phyloP scores from a whole-genome alignment of 2,888 invertebrate species.

The Lycia hirtaria region DNA sequence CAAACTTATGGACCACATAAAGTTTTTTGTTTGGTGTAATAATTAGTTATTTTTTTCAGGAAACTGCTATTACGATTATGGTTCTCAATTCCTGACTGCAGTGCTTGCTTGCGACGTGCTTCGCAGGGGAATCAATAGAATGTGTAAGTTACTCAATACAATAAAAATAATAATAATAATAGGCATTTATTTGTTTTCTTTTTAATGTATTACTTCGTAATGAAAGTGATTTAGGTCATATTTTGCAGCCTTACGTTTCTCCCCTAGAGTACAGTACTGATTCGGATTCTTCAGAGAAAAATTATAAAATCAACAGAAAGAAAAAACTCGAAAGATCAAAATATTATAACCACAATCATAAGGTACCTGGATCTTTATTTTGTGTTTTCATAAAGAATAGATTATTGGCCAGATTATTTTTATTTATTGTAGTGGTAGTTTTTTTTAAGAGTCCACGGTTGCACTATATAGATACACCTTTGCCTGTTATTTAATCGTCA shows the following conservation, averaged over 20 bases:
- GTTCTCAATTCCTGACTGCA: constrained; percentile 73
- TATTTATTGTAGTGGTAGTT: too few species aligned
- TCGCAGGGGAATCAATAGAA: constrained; percentile 65
- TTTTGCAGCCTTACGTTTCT: constrained; percentile 81
- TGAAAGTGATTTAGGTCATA: constrained; percentile 69
- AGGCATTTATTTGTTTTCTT: not conserved
- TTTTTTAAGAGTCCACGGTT: too few species aligned
- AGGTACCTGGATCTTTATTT: constrained; percentile 38
- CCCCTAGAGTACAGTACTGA: constrained; percentile 73
- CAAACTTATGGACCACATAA: too few species aligned
- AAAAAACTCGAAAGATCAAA: constrained; percentile 48
- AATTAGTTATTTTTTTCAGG: constrained; percentile 65
- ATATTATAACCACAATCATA: constrained; percentile 44
- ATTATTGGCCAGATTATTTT: not conserved
- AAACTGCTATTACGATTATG: constrained; percentile 75
- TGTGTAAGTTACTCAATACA: constrained; percentile 63
- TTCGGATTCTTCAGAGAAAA: constrained; percentile 42
- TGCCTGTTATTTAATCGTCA: too few species aligned
- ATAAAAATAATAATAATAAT: not conserved
- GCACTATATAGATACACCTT: too few species aligned
- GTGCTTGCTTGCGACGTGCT: constrained; percentile 75
- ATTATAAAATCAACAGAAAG: constrained; percentile 48
- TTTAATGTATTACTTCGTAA: constrained; percentile 9
- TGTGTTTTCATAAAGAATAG: not conserved
- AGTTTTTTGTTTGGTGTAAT: too few species aligned